Percentiles rank a stretch among this genome's conserved stretches.
phyloP scores from a whole-genome alignment of 1,140 invertebrate genomes.

The Drosophila baimaii region DNA sequence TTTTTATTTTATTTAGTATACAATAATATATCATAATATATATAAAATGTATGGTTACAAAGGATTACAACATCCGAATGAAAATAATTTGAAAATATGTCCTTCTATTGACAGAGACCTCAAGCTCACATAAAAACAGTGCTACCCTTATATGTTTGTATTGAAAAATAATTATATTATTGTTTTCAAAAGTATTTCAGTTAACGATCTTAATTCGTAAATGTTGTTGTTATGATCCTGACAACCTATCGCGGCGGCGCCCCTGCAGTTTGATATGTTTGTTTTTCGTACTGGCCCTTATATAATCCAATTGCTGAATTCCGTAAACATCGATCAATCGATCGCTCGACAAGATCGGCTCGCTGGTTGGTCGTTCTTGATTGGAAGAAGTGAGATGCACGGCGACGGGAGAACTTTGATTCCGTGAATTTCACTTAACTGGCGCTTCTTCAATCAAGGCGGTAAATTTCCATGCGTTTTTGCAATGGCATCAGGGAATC shows the following conservation, averaged over 20 bases:
- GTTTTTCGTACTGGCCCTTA: conserved; percentile 46
- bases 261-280: conserved; percentile 25
- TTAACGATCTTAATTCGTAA: too few relatives aligned
- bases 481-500: background rate
- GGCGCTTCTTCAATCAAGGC: conserved; percentile 70
- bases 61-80: too few relatives aligned
- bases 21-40: too few relatives aligned
- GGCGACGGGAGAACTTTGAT: conserved; percentile 36
- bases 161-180: too few relatives aligned
- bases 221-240: conserved; percentile 3
- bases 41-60: too few relatives aligned
- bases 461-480: conserved; percentile 62
- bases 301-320: conserved; percentile 77
- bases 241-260: background rate
- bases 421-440: conserved; percentile 72
- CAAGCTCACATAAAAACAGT: background rate
- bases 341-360: conserved; percentile 16
- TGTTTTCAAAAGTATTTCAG: too few relatives aligned
- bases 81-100: too few relatives aligned
- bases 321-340: conserved; percentile 69
- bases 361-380: conserved; percentile 20
- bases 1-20: too few relatives aligned
- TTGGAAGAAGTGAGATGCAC: conserved; percentile 51
- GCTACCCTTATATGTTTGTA: too few relatives aligned
- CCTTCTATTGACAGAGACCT: too few relatives aligned